Conservation (phyloP, 2,797 vertebrate species). For the Eulemur coronatus region DNA sequence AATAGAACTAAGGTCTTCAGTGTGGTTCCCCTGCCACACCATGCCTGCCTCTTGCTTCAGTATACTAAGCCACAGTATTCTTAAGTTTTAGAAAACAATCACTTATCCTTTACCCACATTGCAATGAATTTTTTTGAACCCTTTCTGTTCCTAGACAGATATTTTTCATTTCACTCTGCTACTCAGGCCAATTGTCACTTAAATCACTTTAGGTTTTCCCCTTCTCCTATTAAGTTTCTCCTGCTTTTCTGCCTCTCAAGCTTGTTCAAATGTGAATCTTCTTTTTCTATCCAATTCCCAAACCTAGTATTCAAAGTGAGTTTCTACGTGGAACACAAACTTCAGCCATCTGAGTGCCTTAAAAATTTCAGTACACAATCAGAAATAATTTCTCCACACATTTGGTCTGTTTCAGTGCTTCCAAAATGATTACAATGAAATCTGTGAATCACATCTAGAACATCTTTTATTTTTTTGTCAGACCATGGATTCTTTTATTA, state of each 20-base stretch:
- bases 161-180: neutral
- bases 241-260: neutral
- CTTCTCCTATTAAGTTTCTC: neutral
- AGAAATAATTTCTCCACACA: constrained; percentile 63
- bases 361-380: constrained; percentile 60
- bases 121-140: neutral
- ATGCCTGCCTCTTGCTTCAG: neutral
- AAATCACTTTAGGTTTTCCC: neutral
- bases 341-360: constrained; percentile 40
- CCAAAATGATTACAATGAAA: constrained; percentile 66
- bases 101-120: neutral
- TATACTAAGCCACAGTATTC: neutral
- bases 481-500: constrained; percentile 51
- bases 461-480: neutral
- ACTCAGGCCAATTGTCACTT: neutral
- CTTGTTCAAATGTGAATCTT: neutral
- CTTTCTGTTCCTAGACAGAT: neutral
- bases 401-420: constrained; percentile 55
- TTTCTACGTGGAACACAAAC: constrained; percentile 67
- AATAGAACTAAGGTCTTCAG: neutral
- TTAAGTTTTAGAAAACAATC: constrained; percentile 11
- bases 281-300: neutral
- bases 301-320: constrained; percentile 10
- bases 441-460: constrained; percentile 40
- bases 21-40: neutral